phyloP scores from a whole-genome alignment of 2,113 vertebrate species.

The Bos indicus region DNA sequence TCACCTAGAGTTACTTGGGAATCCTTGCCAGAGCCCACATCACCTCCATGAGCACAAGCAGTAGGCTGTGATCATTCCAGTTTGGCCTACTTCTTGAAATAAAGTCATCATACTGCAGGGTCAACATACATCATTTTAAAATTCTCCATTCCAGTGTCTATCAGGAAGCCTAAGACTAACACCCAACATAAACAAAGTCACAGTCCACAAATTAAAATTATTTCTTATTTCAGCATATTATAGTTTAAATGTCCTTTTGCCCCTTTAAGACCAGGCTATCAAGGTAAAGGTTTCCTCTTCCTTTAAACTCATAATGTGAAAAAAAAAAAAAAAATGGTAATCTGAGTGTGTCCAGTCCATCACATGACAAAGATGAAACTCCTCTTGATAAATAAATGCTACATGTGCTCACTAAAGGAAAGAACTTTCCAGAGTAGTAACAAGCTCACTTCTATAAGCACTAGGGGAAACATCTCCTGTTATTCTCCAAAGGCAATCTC shows the following conservation, averaged over 20 bases:
- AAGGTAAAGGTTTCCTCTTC: background rate
- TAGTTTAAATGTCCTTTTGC: background rate
- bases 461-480: background rate
- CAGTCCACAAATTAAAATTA: background rate
- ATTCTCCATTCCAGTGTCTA: background rate
- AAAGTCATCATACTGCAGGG: background rate
- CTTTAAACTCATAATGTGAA: background rate
- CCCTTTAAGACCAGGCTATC: background rate
- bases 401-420: background rate
- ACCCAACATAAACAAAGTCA: background rate
- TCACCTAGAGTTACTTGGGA: background rate
- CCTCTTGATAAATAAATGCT: background rate
- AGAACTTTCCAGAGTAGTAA: background rate
- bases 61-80: background rate
- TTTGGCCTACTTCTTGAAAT: background rate
- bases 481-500: background rate
- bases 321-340: background rate
- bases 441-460: background rate
- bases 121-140: background rate
- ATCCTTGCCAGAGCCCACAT: background rate
- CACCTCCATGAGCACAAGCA: background rate
- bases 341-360: background rate
- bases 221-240: background rate
- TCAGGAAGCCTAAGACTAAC: background rate
- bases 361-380: background rate